Percentiles rank a stretch among this genome's conserved stretches.
Conservation (phyloP, 2,888 invertebrate species). For the Harmothoe impar region DNA sequence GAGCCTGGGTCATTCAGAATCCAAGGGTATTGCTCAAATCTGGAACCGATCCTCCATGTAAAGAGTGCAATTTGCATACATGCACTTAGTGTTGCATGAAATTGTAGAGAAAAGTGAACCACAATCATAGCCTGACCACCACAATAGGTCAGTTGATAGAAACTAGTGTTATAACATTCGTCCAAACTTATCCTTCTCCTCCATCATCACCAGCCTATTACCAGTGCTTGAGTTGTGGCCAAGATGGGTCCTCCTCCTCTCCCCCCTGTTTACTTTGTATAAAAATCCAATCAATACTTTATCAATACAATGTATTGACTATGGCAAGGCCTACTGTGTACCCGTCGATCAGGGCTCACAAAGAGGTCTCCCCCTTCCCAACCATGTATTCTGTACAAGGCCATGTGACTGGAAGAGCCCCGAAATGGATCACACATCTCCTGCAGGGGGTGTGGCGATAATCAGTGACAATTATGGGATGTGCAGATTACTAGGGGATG, state of each 20-base stretch:
- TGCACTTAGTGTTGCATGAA: too few species aligned
- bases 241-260: neutral
- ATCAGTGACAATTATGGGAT: neutral
- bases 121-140: too few species aligned
- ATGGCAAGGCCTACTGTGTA: neutral
- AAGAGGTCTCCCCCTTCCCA: neutral
- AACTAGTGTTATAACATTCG: too few species aligned
- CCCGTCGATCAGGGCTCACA: neutral
- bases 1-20: too few species aligned
- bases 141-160: too few species aligned
- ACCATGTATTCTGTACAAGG: neutral
- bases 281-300: neutral
- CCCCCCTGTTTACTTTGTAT: conserved; percentile 21
- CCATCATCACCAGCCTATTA: too few species aligned
- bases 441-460: neutral
- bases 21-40: too few species aligned
- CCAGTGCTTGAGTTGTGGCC: too few species aligned
- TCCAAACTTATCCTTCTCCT: too few species aligned
- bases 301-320: neutral
- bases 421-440: conserved; percentile 3
- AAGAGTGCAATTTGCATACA: too few species aligned
- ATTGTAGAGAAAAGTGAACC: too few species aligned
- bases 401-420: neutral
- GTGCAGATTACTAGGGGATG: neutral
- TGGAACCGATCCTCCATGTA: too few species aligned